phyloP scores from a whole-genome alignment of 2,797 vertebrate genomes.

The Loriculus beryllinus region DNA sequence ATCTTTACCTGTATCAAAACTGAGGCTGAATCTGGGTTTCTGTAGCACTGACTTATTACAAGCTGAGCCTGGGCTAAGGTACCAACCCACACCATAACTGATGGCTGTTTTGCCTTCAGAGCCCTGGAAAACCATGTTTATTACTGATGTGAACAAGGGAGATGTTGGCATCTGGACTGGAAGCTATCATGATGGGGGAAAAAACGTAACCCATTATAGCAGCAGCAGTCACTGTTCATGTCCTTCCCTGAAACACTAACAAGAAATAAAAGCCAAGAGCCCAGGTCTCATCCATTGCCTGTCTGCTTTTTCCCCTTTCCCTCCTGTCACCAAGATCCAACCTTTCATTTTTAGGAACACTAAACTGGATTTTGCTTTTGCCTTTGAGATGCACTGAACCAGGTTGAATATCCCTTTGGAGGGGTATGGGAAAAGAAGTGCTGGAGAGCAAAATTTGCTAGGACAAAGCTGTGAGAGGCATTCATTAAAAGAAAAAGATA shows the following conservation, averaged over 20 bases:
- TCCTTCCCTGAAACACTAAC: background rate
- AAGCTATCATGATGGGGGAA: fast-evolving
- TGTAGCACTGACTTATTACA: background rate
- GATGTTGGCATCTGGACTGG: background rate
- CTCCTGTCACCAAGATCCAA: fast-evolving
- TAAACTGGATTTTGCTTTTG: background rate
- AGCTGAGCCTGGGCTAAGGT: background rate
- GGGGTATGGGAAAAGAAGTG: background rate
- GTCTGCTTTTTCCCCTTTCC: background rate
- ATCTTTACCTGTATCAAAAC: background rate
- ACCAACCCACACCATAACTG: background rate
- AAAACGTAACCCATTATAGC: background rate
- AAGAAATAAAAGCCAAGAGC: background rate
- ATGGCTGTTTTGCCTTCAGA: background rate
- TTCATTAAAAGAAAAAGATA: slow-evolving; percentile 18
- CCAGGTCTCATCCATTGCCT: fast-evolving
- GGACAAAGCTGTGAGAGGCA: background rate
- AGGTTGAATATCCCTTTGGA: background rate
- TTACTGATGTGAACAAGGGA: background rate
- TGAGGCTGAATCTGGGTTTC: background rate
- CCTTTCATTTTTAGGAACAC: background rate
- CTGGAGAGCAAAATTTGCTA: background rate
- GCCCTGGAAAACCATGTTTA: background rate
- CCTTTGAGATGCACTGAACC: background rate
- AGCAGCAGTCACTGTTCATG: background rate